Base-by-base conservation (phyloP, 2,113 vertebrate genomes). In the Platanista minor region DNA sequence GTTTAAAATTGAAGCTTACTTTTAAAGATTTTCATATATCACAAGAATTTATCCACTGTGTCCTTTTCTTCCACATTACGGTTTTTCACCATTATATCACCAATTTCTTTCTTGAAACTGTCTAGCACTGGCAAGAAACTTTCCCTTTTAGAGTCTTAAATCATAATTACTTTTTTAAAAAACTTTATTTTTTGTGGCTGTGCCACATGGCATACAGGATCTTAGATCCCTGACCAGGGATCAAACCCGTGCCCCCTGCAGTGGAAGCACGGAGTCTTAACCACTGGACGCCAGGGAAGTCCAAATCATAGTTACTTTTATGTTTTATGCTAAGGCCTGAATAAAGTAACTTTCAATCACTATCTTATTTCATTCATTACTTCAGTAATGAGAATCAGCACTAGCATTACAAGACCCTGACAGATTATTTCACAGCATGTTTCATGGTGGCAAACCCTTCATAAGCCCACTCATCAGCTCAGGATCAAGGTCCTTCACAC, bases 51-150 rank as follows among this genome's bases (percentile, higher is more conserved):
- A 84, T 5, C 15, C 5, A 90, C 18, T 87, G 6, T 33, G 41
- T 64, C 17, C 12, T 33, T 96, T 74, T 72, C 62, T 93, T 82
- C 49, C 29, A 52, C 7, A 66, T 61, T 67, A 80, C 6, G 33
- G n/a, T 46, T 78, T 90, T 36, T 87, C 43, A 87, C 9, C 9
- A 78, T 41, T 77, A 36, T 61, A 41, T 8, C 4, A 2, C 49
- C 85, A 86, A 72, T 72, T 91, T 95, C 33, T 77, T 81, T 94
- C 66, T 66, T 95, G 27, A 83, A 83, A 95, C 36, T 78, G 33
- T 14, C 52, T 59, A 91, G 71, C 13, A 69, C 4, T 78, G 62
- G 61, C 36, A 82, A 94, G 54, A 81, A 87, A 86, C 10, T 62
- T 78, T 94, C 43, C 54, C 21, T 77, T 75, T 61, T 25, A 59